Evolutionary conservation across 2,888 invertebrate genomes (phyloP).

Genomic region (Drosophila ochracea): DNA sequence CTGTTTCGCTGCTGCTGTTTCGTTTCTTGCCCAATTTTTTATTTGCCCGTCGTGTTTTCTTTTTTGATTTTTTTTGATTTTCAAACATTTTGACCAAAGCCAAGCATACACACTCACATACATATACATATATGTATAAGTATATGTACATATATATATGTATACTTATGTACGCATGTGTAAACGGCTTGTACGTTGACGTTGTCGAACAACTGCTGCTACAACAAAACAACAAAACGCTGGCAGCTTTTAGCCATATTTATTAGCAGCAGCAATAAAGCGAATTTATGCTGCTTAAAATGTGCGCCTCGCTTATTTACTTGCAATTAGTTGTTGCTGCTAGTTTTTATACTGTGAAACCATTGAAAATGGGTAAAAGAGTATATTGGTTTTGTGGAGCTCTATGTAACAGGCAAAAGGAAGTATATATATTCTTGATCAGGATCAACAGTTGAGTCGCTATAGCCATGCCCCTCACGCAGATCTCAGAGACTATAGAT

Average conservation of each 20-base stretch:
- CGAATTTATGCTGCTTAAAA: constrained; percentile 44
- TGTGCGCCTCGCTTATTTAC: constrained; percentile 23
- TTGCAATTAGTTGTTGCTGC: constrained; percentile 39
- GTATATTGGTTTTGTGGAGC: background rate
- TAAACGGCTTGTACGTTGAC: constrained; percentile 55
- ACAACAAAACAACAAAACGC: constrained; percentile 47
- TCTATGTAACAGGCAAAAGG: background rate
- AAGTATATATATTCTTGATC: background rate
- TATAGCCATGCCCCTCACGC: background rate
- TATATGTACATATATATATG: background rate
- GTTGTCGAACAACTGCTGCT: constrained; percentile 65
- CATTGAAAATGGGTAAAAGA: background rate
- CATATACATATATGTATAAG: constrained; percentile 2
- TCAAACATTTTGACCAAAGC: constrained; percentile 47
- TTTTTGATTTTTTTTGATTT: constrained; percentile 18
- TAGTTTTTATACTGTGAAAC: constrained; percentile 6
- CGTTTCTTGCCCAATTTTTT: constrained; percentile 57
- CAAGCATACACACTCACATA: constrained; percentile 11
- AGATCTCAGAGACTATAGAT: background rate
- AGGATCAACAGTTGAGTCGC: background rate
- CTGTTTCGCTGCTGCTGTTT: constrained; percentile 21
- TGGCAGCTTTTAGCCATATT: constrained; percentile 46
- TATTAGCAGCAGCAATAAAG: constrained; percentile 32
- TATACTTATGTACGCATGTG: constrained; percentile 43
- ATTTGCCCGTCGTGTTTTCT: constrained; percentile 33